Evolutionary conservation across 2,113 vertebrate species (phyloP).

Genomic region (Mesoclemmys tuberculata): DNA sequence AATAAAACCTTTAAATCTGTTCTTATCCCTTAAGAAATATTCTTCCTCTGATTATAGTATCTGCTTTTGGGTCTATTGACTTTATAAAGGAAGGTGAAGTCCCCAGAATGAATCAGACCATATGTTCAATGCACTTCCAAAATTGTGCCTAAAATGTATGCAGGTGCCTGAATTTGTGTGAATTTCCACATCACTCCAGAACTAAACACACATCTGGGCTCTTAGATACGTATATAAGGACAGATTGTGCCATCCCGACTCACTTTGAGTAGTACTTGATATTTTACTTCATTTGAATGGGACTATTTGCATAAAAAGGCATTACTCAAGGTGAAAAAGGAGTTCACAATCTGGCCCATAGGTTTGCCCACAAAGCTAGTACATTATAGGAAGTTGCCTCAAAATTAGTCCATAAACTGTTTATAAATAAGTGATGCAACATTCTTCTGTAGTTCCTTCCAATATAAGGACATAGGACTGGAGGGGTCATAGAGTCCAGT

Average conservation of each 20-base stretch:
- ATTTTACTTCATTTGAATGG: neutral
- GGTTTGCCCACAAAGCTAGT: neutral
- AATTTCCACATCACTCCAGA: neutral
- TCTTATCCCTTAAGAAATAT: conserved; percentile 47
- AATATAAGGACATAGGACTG: too few relatives aligned
- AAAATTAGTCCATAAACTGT: neutral
- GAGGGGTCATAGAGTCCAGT: neutral
- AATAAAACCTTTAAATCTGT: too few relatives aligned
- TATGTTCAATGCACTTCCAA: neutral
- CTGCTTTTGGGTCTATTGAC: neutral
- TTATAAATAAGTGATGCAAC: neutral
- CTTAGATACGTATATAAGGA: fast-evolving
- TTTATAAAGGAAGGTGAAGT: conserved; percentile 38
- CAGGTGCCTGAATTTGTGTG: fast-evolving
- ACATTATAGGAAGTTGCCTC: neutral
- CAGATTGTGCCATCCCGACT: neutral
- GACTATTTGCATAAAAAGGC: neutral
- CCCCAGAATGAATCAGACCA: conserved; percentile 50
- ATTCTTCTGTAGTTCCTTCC: neutral
- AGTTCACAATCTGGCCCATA: fast-evolving
- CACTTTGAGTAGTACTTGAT: fast-evolving
- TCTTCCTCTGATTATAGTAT: conserved; percentile 65
- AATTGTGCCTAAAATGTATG: neutral
- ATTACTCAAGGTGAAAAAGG: neutral
- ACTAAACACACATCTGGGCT: fast-evolving